Conservation (phyloP, 2,888 invertebrate genomes). For the Elysia crispata region DNA sequence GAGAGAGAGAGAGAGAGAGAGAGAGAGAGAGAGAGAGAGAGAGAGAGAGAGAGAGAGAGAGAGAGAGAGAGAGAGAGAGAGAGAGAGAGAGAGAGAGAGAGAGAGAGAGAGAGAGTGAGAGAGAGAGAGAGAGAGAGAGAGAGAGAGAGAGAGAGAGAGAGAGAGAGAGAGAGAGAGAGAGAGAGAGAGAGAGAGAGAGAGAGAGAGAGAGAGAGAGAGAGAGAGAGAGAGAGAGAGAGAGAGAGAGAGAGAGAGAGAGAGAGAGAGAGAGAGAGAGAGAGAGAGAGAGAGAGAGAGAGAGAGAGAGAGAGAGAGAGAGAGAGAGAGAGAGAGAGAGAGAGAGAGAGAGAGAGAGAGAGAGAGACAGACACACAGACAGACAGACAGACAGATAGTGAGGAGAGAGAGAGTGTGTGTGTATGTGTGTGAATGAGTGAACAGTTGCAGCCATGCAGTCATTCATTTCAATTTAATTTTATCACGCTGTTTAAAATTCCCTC, state of each 20-base stretch:
- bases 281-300: neutral
- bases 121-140: conserved; percentile 9
- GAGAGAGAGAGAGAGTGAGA: neutral
- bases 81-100: neutral
- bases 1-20: too few species aligned
- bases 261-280: neutral
- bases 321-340: conserved; percentile 1
- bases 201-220: neutral
- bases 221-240: neutral
- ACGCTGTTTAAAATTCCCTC: too few species aligned
- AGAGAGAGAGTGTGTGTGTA: neutral
- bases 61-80: too few species aligned
- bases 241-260: neutral
- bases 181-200: neutral
- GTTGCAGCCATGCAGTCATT: too few species aligned
- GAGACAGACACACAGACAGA: neutral
- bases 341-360: neutral
- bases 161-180: neutral
- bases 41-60: too few species aligned
- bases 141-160: conserved; percentile 9
- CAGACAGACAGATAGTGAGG: neutral
- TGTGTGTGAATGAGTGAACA: too few species aligned
- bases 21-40: too few species aligned
- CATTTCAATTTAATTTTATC: too few species aligned
- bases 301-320: neutral